Evolutionary conservation across 2,888 invertebrate genomes (phyloP).

Genomic region (Quadriops clusia): DNA sequence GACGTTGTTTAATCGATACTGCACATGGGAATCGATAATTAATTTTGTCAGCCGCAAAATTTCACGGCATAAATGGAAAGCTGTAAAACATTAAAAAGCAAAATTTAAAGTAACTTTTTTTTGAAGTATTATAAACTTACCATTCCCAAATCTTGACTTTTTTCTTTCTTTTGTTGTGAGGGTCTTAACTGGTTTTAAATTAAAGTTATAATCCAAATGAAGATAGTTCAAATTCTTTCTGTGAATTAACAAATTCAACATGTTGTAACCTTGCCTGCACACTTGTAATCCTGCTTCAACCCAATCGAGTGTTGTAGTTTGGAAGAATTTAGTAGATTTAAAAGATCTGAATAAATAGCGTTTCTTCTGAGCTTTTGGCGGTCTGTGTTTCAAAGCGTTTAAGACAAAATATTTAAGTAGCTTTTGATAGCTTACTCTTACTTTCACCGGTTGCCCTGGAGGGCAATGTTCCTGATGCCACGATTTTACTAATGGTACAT

Average conservation of each 20-base stretch:
- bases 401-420: slow-evolving; percentile 95
- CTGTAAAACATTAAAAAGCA: slow-evolving; percentile 39
- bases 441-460: slow-evolving; percentile 95
- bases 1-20: slow-evolving; percentile 97
- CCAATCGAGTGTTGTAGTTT: slow-evolving; percentile 98
- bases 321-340: slow-evolving; percentile 99
- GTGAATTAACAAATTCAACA: slow-evolving; percentile 97
- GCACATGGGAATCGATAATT: slow-evolving; percentile 98
- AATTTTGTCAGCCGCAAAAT: slow-evolving; percentile 96
- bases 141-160: slow-evolving; percentile 93
- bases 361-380: slow-evolving; percentile 98
- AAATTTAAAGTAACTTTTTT: slow-evolving; percentile 5
- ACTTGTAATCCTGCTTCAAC: slow-evolving; percentile 98
- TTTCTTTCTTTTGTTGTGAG: slow-evolving; percentile 98
- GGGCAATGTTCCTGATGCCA: slow-evolving; percentile 96
- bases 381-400: slow-evolving; percentile 93
- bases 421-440: slow-evolving; percentile 98
- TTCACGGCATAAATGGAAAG: slow-evolving; percentile 98
- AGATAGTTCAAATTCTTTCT: slow-evolving; percentile 98
- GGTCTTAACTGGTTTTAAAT: slow-evolving; percentile 98
- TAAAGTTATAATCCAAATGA: slow-evolving; percentile 99
- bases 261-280: slow-evolving; percentile 98
- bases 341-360: slow-evolving; percentile 96
- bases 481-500: slow-evolving; percentile 92
- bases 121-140: slow-evolving; percentile 39